These are phyloP conservation scores for human (Homo sapiens) DNA, from an alignment of 2,113 vertebrate genomes.

Conservation along the genomic window DNA sequence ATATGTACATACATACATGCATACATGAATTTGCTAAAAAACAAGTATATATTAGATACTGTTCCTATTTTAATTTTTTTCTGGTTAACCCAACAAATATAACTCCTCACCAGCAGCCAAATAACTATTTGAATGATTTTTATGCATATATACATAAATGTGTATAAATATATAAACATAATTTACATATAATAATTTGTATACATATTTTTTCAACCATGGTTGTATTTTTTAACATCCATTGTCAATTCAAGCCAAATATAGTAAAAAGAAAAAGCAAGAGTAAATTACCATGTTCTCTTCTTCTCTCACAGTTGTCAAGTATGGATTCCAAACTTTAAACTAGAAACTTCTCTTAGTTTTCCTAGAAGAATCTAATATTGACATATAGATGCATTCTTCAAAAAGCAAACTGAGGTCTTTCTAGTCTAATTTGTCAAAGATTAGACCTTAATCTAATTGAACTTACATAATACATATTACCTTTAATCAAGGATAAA, in stretches of 20 bases:
- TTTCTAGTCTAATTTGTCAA: too few relatives aligned
- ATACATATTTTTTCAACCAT: not conserved
- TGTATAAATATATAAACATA: too few relatives aligned
- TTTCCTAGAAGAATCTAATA: too few relatives aligned
- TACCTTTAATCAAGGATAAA: not conserved
- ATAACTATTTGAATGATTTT: not conserved
- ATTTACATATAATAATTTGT: not conserved
- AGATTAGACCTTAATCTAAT: not conserved
- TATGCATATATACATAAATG: not conserved
- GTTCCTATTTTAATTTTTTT: not conserved
- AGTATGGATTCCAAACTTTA: not conserved
- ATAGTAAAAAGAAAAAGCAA: not conserved
- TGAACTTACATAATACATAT: not conserved
- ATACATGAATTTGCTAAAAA: not conserved
- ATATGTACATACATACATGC: not conserved
- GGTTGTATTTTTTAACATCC: not conserved
- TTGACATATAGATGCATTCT: not conserved
- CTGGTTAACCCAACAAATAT: not conserved
- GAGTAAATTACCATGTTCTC: not conserved
- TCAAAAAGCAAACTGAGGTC: not conserved
- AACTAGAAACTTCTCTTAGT: too few relatives aligned
- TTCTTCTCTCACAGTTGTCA: not conserved
- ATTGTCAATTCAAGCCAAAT: not conserved
- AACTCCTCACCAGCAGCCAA: not conserved
- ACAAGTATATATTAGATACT: not conserved